These are phyloP conservation scores for Taphrorychus bicolor DNA, from an alignment of 2,888 invertebrate genomes.

Conservation along the genomic window DNA sequence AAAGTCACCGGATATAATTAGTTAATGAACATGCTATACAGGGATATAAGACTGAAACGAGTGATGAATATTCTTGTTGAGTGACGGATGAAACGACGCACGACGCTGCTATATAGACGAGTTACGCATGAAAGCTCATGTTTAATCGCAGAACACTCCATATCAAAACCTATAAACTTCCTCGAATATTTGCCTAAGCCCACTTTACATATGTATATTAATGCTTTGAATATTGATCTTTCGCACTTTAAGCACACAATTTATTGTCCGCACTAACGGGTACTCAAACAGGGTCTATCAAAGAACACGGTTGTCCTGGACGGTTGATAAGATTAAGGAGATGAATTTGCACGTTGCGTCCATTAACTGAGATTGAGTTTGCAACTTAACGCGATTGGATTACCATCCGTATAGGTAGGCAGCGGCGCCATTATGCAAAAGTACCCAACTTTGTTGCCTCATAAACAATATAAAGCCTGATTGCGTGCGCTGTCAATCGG, in stretches of 20 bases:
- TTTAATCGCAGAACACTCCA: slow-evolving; percentile 1
- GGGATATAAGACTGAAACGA: no score
- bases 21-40: no score
- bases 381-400: neutral
- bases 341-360: slow-evolving; percentile 4
- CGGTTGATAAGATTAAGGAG: slow-evolving; percentile 7
- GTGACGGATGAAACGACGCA: neutral
- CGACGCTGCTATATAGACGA: neutral
- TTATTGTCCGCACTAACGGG: neutral
- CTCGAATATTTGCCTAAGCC: neutral
- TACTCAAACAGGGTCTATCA: neutral
- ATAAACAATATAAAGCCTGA: slow-evolving; percentile 6
- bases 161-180: slow-evolving; percentile 1
- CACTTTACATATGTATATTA: neutral
- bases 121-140: neutral
- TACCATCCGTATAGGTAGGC: neutral
- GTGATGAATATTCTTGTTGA: no score
- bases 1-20: no score
- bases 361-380: slow-evolving; percentile 2
- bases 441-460: neutral
- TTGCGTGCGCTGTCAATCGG: slow-evolving; percentile 1
- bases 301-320: neutral
- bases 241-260: neutral
- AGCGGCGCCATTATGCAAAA: slow-evolving; percentile 3
- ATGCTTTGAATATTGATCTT: neutral